Base-by-base conservation (phyloP, 2,797 vertebrate species). In the Lindbergichthys nudifrons region DNA sequence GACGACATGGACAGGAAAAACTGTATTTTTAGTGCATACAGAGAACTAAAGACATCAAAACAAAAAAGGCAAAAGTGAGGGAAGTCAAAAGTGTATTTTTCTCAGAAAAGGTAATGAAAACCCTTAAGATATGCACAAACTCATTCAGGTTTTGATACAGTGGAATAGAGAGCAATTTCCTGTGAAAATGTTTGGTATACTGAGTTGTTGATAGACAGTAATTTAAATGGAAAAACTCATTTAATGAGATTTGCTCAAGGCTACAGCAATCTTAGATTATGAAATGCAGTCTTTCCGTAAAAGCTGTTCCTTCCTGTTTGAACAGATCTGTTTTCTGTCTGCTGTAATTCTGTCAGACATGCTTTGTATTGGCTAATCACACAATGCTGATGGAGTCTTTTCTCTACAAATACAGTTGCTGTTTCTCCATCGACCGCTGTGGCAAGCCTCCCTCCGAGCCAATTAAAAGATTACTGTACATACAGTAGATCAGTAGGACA, bases 401-500 rank as follows among this genome's bases (percentile, higher is more conserved):
- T 61, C 36, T 45, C 23, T 50, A 7, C 26, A 32, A 78, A 65
- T 53, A 43, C 73, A 70, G 47, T 63, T 71, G 18, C 36, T 48
- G 26, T 85, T 77, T 41, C 32, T 62, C 19, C 45, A 23, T 66
- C 9, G 13, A 3, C 26, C 41, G 41, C 26, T 4, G 42, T 19
- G 12, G 52, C 32, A 32, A 46, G 21, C 59, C 41, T 78, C 39
- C 52, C 45, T 51, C 23, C 1, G 23, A 85, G 66, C 74, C 80
- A 87, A 84, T 91, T 87, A 85, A 87, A 82, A 80, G 41, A 85
- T 81, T 75, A 75, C 43, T 63, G 52, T 54, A 59, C 4, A 4
- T 62, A 47, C 59, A 65, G 69, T 54, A 62, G 70, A 73, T 78
- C 59, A 70, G 60, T 72, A 63, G 60, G 21, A 67, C 48, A 51